phyloP scores from a whole-genome alignment of 2,888 invertebrate genomes.

The Limnephilus rhombicus region DNA sequence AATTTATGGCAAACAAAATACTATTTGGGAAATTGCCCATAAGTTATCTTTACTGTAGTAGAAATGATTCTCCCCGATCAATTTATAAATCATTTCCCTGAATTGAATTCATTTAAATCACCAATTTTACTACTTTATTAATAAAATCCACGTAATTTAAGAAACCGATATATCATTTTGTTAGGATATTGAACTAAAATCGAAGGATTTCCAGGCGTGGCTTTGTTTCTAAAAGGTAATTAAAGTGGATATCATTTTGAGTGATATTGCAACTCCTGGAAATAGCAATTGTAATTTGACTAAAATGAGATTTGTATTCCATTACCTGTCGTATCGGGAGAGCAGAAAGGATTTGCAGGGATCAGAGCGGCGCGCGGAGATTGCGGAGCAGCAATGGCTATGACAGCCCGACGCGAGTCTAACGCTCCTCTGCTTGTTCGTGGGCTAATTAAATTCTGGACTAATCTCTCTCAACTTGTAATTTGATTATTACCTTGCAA shows the following conservation, averaged over 20 bases:
- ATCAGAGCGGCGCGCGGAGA: constrained; percentile 49
- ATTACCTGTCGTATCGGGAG: constrained; percentile 59
- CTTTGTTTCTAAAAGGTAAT: neutral
- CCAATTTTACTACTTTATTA: no score
- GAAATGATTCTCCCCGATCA: constrained; percentile 2
- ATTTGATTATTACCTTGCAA: constrained; percentile 66
- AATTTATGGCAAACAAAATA: constrained; percentile 54
- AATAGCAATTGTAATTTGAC: constrained; percentile 53
- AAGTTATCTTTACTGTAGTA: constrained; percentile 38
- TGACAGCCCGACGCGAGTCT: constrained; percentile 63
- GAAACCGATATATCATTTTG: neutral
- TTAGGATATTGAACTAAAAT: neutral
- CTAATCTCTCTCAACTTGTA: constrained; percentile 67
- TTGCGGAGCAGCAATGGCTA: constrained; percentile 49
- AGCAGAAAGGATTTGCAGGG: constrained; percentile 57
- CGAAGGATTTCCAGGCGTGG: neutral
- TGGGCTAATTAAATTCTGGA: constrained; percentile 66
- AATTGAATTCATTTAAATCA: no score
- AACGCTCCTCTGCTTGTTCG: constrained; percentile 66
- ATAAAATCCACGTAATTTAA: no score
- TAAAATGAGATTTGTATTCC: constrained; percentile 62
- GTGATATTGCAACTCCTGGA: constrained; percentile 38
- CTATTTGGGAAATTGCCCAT: constrained; percentile 55
- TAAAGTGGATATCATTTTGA: constrained; percentile 30
- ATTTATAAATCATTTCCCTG: neutral